Percentiles rank a stretch among this genome's conserved stretches.
phyloP scores from a whole-genome alignment of 1,140 invertebrate species.

The Agrypnia vestita region DNA sequence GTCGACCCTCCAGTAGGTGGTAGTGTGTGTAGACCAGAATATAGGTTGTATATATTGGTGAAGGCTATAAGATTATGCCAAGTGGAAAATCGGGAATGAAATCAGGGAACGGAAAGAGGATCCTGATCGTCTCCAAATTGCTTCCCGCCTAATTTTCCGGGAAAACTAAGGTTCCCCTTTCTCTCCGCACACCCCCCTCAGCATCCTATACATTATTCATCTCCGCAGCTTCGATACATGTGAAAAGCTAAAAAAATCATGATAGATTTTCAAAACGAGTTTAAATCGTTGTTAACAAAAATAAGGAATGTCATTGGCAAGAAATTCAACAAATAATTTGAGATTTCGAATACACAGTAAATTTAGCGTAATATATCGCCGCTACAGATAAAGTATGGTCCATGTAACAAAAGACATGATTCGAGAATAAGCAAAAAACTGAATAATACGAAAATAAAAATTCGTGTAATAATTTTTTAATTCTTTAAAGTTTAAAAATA shows the following conservation, averaged over 20 bases:
- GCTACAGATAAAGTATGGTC: too few species aligned
- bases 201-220: constrained; percentile 23
- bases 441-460: too few species aligned
- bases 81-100: constrained; percentile 48
- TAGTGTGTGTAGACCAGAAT: background rate
- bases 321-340: too few species aligned
- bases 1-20: too few species aligned
- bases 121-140: constrained; percentile 41
- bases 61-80: constrained; percentile 43
- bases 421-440: too few species aligned
- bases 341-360: too few species aligned
- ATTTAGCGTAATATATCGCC: too few species aligned
- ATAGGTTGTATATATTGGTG: constrained; percentile 14
- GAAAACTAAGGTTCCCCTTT: constrained; percentile 15
- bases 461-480: too few species aligned
- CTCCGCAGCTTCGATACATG: background rate
- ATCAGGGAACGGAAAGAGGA: constrained; percentile 41
- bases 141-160: constrained; percentile 42
- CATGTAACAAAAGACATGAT: too few species aligned
- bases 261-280: background rate
- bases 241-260: constrained; percentile 5
- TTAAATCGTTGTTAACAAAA: background rate
- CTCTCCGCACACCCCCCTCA: background rate
- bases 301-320: too few species aligned
- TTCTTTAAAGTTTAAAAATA: too few species aligned